Evolutionary conservation across 2,888 invertebrate species (phyloP), one percentile per base, ranked within the genome.

Genomic region (Dynastes grantii): DNA sequence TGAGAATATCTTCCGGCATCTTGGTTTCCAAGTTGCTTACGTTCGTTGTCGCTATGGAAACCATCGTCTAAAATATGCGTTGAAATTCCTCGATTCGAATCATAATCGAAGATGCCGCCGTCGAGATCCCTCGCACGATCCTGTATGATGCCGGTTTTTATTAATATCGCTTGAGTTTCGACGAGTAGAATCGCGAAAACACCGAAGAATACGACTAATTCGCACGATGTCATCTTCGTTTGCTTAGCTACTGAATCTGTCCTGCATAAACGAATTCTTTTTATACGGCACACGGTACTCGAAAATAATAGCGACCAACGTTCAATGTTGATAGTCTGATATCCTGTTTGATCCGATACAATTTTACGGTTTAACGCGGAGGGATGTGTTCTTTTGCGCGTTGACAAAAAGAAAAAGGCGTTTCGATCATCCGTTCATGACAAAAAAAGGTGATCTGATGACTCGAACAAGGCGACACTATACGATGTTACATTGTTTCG

Each of bases 21-120:
- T 71, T 85, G 83, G 4, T 86, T 85, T 32, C 84, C 80, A 0
- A 85, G 82, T 65, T 82, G 83, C 73, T 87, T 86, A 76, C 87
- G 87, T 76, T 87, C 85, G 76, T 85, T 84, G 76, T 84, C 85
- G 40, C 84, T 84, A 65, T 87, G 86, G 82, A 85, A 88, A 1
- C 88, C 88, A 67, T 85, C 85, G 65, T 85, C 86, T n/a, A 82
- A 85, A 75, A 85, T 85, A 29, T 82, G 83, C 68, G 85, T 85
- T n/a, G 85, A 83, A 55, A 85, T 83, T n/a, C 86, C 85, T 81
- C 80, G 79, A 29, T 81, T 76, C 22, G 75, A 58, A 67, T 82
- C 83, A 76, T 79, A 81, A n/a, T 82, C 64, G 51, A 81, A 81
- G 1, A 81, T 76, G 53, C 81, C 82, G 37, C 83, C 79, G 2